Percentiles rank a stretch among this genome's conserved stretches.
These are phyloP conservation scores for Asarcornis scutulata DNA, from an alignment of 2,113 vertebrate genomes.

Conservation along the genomic window DNA sequence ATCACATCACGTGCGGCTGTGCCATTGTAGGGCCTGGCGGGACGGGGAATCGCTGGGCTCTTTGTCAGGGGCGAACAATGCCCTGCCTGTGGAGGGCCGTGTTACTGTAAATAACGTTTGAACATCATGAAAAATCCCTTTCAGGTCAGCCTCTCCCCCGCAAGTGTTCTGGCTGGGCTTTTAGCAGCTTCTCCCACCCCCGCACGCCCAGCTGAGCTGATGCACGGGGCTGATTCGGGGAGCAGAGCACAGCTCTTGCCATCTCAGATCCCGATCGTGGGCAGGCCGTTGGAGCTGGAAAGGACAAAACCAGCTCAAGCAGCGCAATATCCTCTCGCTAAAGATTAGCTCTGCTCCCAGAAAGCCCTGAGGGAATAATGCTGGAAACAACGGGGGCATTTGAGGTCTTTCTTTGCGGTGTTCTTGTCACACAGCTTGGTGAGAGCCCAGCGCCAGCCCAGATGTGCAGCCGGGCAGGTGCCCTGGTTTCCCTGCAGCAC, in stretches of 20 bases:
- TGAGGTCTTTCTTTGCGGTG: not conserved
- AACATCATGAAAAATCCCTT: conserved; percentile 75
- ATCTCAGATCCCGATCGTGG: not conserved
- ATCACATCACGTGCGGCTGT: conserved; percentile 24
- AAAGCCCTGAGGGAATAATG: not conserved
- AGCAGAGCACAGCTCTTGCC: not conserved
- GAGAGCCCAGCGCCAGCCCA: rapidly evolving
- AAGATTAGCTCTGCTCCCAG: not conserved
- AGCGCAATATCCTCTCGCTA: not conserved
- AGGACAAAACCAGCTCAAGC: conserved; percentile 20
- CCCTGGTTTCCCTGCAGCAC: rapidly evolving
- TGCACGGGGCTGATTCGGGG: not conserved
- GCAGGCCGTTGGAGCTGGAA: not conserved
- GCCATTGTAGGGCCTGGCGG: conserved; percentile 49
- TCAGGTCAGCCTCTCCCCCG: conserved; percentile 72
- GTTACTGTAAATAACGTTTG: conserved; percentile 77
- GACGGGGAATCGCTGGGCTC: conserved; percentile 50
- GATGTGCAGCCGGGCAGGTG: not conserved
- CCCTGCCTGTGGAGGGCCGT: conserved; percentile 65
- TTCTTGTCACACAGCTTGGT: not conserved
- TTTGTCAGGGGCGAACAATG: conserved; percentile 73
- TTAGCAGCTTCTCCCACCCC: conserved; percentile 25
- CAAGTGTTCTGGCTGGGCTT: conserved; percentile 45
- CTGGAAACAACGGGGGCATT: not conserved
- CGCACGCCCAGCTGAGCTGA: not conserved